Conservation (phyloP, 2,113 vertebrate genomes). For the Clinocottus analis region DNA sequence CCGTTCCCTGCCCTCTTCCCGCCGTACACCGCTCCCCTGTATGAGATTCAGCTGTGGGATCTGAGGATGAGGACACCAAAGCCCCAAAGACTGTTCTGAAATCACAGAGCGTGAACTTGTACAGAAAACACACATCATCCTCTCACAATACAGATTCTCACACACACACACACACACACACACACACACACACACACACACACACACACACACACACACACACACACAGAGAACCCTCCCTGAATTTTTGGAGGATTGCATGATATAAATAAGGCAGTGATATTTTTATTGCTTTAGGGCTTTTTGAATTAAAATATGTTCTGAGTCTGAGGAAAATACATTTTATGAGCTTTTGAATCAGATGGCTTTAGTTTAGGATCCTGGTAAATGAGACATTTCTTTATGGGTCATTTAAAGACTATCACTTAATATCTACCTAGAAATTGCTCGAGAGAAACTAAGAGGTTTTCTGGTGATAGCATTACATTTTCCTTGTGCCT, state of each 20-base stretch:
- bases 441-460: background rate
- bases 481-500: background rate
- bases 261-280: slow-evolving; percentile 27
- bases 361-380: background rate
- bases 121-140: slow-evolving; percentile 53
- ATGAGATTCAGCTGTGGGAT: slow-evolving; percentile 60
- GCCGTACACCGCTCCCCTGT: slow-evolving; percentile 39
- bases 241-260: slow-evolving; percentile 29
- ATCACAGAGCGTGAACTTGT: slow-evolving; percentile 65
- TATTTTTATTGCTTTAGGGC: slow-evolving; percentile 19
- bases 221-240: background rate
- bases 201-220: slow-evolving; percentile 18
- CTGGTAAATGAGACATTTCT: slow-evolving; percentile 5
- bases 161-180: slow-evolving; percentile 19
- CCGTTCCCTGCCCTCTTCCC: slow-evolving; percentile 50
- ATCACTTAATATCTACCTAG: slow-evolving; percentile 4
- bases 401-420: slow-evolving; percentile 20
- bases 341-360: slow-evolving; percentile 9
- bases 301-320: slow-evolving; percentile 37
- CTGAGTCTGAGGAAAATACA: slow-evolving; percentile 11
- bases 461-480: background rate
- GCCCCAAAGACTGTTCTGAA: slow-evolving; percentile 66
- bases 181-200: background rate
- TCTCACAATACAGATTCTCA: slow-evolving; percentile 40
- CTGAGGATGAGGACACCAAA: slow-evolving; percentile 66